These are phyloP conservation scores for Bradypodion pumilum DNA, from an alignment of 2,797 vertebrate genomes.

Conservation along the genomic window DNA sequence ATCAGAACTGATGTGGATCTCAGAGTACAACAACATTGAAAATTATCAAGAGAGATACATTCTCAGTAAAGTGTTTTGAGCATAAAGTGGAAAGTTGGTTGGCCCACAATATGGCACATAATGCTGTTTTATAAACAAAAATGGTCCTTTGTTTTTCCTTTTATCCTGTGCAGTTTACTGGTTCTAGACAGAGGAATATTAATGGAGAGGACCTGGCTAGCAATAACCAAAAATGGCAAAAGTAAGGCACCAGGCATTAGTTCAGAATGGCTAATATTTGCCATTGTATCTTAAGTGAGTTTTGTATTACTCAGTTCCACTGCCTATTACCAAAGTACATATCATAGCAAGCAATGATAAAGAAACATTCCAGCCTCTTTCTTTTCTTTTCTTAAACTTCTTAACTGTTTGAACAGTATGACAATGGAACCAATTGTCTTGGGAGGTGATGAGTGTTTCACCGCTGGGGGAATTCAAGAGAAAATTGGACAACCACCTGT, in stretches of 20 bases:
- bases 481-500: too few species aligned
- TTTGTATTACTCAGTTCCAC: constrained; percentile 11
- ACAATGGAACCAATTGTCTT: too few species aligned
- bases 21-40: neutral
- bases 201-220: constrained; percentile 64
- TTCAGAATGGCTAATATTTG: constrained; percentile 16
- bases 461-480: too few species aligned
- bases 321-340: neutral
- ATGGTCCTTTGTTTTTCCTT: constrained; percentile 65
- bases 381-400: too few species aligned
- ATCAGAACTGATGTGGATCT: neutral
- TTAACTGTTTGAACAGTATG: too few species aligned
- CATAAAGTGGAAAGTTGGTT: constrained; percentile 72
- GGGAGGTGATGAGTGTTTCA: too few species aligned
- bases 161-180: constrained; percentile 66
- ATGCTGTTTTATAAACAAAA: constrained; percentile 71
- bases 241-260: constrained; percentile 35
- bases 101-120: constrained; percentile 70
- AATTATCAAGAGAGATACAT: neutral
- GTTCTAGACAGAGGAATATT: constrained; percentile 70
- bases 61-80: neutral
- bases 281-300: constrained; percentile 46
- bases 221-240: constrained; percentile 56
- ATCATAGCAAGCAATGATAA: neutral
- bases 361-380: too few species aligned